Base-by-base conservation (phyloP, 2,113 vertebrate genomes). In the Nothobranchius furzeri region DNA sequence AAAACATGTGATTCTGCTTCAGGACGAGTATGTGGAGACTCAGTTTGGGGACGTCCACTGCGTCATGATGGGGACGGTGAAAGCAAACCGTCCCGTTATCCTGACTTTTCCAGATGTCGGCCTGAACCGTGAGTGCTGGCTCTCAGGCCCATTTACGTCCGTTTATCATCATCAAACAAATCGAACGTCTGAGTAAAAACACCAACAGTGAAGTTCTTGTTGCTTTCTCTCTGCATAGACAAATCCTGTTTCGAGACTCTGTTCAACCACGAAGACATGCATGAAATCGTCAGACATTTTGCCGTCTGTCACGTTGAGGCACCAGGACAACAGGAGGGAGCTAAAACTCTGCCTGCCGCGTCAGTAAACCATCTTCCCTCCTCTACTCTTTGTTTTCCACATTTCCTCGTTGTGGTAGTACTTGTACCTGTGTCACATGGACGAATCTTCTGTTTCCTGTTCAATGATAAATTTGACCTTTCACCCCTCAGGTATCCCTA, bases 21-120 rank as follows among this genome's bases (percentile, higher is more conserved):
- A 99, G 97, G 96, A 98, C 76, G 95, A 97, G 60, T 91, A 95
- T 60, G 89, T 99, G 6, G 97, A 99, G 78, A 98, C 96, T 0
- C 81, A 92, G n/a, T 94, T 94, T 7, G 97, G 97, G 36, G 92
- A 89, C 0, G 76, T 99, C 63, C 95, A 95, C 15, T 95, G 98
- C 91, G 93, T 94, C 1, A 91, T 99, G 89, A 93, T 90, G 4
- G 96, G 97, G 25, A 92, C 91, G 0, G 90, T 90, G 1, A 91
- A 85, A 68, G 89, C 91, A 12, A 96, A 93, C 77, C 91, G 94
- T 1, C 97, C 97, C 0, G 92, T 92, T 73, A 95, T 99, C 86
- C 91, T 99, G 58, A 99, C 97, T 0, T 96, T 95, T 89, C 97
- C 97, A 0, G 97, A 99, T 82, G 93, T 98, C 0, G 97, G 97